phyloP scores from a whole-genome alignment of 2,888 invertebrate species.

The Opisthograptis luteolata region DNA sequence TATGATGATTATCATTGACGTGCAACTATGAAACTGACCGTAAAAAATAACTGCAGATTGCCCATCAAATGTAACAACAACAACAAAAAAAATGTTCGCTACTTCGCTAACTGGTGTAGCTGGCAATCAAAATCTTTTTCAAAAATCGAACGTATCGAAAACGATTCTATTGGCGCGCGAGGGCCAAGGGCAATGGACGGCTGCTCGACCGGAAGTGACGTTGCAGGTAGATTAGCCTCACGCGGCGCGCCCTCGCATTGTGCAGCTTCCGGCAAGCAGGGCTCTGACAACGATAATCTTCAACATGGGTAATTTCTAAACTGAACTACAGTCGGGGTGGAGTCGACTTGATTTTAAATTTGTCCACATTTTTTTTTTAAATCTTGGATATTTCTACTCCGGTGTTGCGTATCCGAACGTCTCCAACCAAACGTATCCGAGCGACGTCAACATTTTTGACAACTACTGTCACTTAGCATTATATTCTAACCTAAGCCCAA shows the following conservation, averaged over 20 bases:
- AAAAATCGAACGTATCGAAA: slow-evolving; percentile 50
- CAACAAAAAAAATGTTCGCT: slow-evolving; percentile 3
- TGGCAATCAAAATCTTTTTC: slow-evolving; percentile 40
- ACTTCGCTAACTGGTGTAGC: slow-evolving; percentile 35
- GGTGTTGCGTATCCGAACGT: no score
- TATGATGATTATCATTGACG: no score
- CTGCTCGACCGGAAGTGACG: slow-evolving; percentile 73
- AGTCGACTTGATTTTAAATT: slow-evolving; percentile 34
- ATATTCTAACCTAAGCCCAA: no score
- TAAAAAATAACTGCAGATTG: background rate
- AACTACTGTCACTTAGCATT: no score
- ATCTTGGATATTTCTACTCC: no score
- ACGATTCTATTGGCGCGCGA: slow-evolving; percentile 43
- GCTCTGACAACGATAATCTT: slow-evolving; percentile 75
- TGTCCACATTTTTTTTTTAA: no score
- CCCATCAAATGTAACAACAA: background rate
- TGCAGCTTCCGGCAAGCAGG: slow-evolving; percentile 73
- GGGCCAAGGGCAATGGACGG: slow-evolving; percentile 40
- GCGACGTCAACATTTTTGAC: no score
- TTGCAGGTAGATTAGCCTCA: slow-evolving; percentile 75
- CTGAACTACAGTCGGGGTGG: slow-evolving; percentile 52
- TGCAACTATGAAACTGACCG: no score
- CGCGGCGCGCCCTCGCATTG: slow-evolving; percentile 61
- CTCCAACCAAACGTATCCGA: no score
- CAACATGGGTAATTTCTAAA: slow-evolving; percentile 76